Conservation (phyloP, 1,140 invertebrate species). For the Eriosoma lanigerum region DNA sequence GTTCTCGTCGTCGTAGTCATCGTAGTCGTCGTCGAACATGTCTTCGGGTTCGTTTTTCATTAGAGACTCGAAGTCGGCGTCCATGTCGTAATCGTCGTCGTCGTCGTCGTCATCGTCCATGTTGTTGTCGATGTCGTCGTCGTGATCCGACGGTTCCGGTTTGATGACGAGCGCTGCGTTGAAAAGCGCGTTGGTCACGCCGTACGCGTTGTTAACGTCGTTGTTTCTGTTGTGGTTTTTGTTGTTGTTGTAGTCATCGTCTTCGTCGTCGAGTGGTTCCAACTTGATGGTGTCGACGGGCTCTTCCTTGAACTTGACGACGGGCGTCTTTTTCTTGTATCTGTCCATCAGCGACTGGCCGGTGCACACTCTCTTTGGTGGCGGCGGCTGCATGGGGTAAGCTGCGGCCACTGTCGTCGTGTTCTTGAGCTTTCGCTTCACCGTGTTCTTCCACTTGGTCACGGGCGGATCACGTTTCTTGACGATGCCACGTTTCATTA, state of each 20-base stretch:
- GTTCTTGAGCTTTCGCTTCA: conserved; percentile 32
- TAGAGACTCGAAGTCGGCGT: conserved; percentile 21
- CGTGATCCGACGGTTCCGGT: neutral
- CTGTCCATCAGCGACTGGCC: conserved; percentile 30
- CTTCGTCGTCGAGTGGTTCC: neutral
- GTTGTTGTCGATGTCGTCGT: neutral
- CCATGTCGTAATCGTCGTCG: conserved; percentile 20
- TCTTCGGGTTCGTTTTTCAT: conserved; percentile 44
- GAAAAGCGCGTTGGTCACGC: too few species aligned
- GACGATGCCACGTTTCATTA: conserved; percentile 45
- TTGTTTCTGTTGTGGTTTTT: neutral
- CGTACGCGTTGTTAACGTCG: neutral
- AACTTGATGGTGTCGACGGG: neutral
- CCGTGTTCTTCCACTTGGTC: conserved; percentile 44
- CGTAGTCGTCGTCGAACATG: conserved; percentile 27
- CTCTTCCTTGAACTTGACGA: neutral
- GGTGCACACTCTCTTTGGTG: conserved; percentile 12
- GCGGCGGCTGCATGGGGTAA: conserved; percentile 14
- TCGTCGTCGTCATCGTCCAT: conserved; percentile 1
- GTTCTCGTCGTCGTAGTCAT: conserved; percentile 36
- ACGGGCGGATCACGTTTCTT: conserved; percentile 41
- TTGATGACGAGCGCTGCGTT: neutral
- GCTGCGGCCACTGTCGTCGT: neutral
- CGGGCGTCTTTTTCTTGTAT: conserved; percentile 25
- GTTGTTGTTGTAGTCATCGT: neutral